These are phyloP conservation scores for Epinephelus lanceolatus DNA, from an alignment of 2,113 vertebrate genomes.

Conservation along the genomic window DNA sequence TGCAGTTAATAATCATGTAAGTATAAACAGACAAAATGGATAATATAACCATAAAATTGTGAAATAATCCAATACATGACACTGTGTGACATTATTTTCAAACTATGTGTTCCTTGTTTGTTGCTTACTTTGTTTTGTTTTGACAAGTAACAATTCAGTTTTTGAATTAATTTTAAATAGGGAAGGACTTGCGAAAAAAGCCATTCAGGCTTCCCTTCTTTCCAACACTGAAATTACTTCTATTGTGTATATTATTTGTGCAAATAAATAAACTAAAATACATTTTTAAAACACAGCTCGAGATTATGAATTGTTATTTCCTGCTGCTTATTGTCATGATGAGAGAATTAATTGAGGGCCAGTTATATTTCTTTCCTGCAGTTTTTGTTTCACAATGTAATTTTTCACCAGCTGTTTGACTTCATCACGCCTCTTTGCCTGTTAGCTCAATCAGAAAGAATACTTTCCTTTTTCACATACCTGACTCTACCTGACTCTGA, in stretches of 20 bases:
- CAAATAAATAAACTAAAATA: no score
- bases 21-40: constrained; percentile 9
- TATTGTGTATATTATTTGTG: no score
- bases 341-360: neutral
- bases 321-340: neutral
- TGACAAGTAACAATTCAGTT: no score
- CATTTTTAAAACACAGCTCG: neutral
- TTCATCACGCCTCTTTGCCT: neutral
- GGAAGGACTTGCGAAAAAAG: no score
- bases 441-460: neutral
- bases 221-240: no score
- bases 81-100: no score
- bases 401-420: neutral
- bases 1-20: neutral
- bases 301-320: constrained; percentile 2
- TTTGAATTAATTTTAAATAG: no score
- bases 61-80: neutral
- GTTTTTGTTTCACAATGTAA: neutral
- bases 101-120: no score
- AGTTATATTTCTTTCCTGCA: constrained; percentile 3
- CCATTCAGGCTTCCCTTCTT: no score
- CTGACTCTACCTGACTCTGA: neutral
- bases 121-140: no score
- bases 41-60: neutral
- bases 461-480: no score